Base-by-base conservation (phyloP, 2,888 invertebrate genomes). In the Limnephilus rhombicus region DNA sequence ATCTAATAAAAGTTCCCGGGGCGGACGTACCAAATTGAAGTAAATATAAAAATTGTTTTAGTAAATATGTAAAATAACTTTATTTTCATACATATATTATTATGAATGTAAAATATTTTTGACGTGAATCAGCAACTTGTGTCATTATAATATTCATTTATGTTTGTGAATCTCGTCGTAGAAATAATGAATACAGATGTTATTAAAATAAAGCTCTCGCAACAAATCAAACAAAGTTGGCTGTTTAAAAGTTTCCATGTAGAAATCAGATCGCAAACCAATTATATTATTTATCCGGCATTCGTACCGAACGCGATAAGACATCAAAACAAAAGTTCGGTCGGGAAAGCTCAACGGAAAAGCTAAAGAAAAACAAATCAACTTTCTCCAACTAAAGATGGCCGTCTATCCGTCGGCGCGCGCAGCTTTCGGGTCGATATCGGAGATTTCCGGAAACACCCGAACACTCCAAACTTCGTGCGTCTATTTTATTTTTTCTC, bases 401-500 rank as follows among this genome's bases (percentile, higher is more conserved):
- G 88, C 88, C 87, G 53, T 45, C 37, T 31, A 34, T 45, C 80
- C n/a, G 88, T 45, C 89, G 68, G 88, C 91, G 91, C 89, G 91
- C 91, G 91, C 91, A 83, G 34, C 89, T 85, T 34, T 49, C 82
- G 89, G 89, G 89, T 89, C 91, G 91, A 89, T 91, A 89, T 34
- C 88, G 88, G 34, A 68, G 80, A 31, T 45, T 83, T 85, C 53
- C 91, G 83, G 83, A 82, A 80, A 87, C 82, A 41, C 82, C 45
- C 91, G 91, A 87, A 88, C 87, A 18, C 86, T 86, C 85, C 80
- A 85, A 91, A 81, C 90, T 45, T 34, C 37, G 91, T 91, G 80
- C 88, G 82, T 91, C 68, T 91, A 89, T 89, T 83, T 91, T 83
- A 68, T 91, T 91, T 91, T 89, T 89, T 86, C 82, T 68, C 68